phyloP scores from a whole-genome alignment of 2,797 vertebrate species.

The Simalia tracyae region DNA sequence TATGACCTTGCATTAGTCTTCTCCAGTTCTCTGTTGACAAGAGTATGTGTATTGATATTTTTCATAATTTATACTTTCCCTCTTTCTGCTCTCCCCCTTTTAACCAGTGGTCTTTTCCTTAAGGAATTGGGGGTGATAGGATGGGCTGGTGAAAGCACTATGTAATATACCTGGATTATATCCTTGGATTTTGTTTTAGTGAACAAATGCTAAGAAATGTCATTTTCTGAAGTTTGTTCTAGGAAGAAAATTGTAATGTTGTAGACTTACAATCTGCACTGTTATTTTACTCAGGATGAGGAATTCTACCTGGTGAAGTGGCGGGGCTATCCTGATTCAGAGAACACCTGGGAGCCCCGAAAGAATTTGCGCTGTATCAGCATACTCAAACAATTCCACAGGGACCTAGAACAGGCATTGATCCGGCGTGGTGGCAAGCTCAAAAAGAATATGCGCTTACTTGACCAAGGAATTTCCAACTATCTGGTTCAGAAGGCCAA shows the following conservation, averaged over 20 bases:
- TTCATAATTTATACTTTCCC: conserved; percentile 1
- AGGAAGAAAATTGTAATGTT: background rate
- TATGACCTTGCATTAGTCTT: background rate
- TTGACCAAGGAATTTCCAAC: conserved; percentile 74
- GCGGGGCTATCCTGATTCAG: conserved; percentile 80
- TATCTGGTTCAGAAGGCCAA: conserved; percentile 83
- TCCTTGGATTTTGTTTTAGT: background rate
- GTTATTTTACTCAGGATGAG: conserved; percentile 69
- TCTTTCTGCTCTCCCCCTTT: background rate
- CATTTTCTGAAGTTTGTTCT: background rate
- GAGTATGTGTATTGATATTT: background rate
- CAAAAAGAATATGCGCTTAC: conserved; percentile 61
- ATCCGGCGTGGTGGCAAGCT: conserved; percentile 62
- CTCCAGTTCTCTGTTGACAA: background rate
- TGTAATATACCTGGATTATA: background rate
- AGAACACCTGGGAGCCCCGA: conserved; percentile 87
- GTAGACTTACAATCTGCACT: background rate
- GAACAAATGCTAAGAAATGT: background rate
- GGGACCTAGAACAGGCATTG: conserved; percentile 80
- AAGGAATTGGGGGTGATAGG: background rate
- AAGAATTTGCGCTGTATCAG: conserved; percentile 84
- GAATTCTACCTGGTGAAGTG: conserved; percentile 90
- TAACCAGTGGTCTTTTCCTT: background rate
- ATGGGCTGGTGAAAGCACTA: background rate
- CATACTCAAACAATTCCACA: conserved; percentile 83